Percentiles rank a stretch among this genome's conserved stretches.
These are phyloP conservation scores for Anastrepha ludens DNA, from an alignment of 1,140 invertebrate genomes.

Conservation along the genomic window DNA sequence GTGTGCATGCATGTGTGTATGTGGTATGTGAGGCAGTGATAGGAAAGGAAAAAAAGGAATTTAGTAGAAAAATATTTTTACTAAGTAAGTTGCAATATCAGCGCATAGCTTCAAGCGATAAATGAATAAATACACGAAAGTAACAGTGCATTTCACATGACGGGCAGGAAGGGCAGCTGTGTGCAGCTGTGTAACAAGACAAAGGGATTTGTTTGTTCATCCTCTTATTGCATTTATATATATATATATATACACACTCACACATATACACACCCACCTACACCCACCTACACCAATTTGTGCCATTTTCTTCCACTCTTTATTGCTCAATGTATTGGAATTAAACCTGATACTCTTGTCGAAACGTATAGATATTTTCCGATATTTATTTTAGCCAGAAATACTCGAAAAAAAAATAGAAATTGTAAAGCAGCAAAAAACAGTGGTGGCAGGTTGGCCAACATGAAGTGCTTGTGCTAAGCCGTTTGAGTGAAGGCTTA, in stretches of 20 bases:
- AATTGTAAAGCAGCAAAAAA: not conserved
- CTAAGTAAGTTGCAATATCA: not conserved
- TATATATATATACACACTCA: not conserved
- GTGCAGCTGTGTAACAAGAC: not conserved
- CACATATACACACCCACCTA: not conserved
- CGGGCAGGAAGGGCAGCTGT: not conserved
- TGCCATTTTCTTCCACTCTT: too few relatives aligned
- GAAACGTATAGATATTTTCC: not conserved
- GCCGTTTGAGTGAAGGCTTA: not conserved
- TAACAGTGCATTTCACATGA: not conserved
- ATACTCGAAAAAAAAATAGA: not conserved
- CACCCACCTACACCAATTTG: too few relatives aligned
- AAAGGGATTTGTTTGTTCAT: not conserved
- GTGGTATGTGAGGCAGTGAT: not conserved
- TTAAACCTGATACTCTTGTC: not conserved
- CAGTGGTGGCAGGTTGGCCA: not conserved
- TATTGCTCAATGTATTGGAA: not conserved
- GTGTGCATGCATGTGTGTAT: not conserved
- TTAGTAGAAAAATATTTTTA: not conserved
- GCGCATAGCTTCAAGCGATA: conserved; percentile 20
- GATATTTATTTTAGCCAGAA: not conserved
- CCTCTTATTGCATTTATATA: not conserved
- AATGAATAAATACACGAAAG: not conserved
- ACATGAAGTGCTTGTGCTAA: not conserved
- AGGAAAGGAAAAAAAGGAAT: not conserved